These are phyloP conservation scores for Cheilosia grossa DNA, from an alignment of 2,888 invertebrate species.

Conservation along the genomic window DNA sequence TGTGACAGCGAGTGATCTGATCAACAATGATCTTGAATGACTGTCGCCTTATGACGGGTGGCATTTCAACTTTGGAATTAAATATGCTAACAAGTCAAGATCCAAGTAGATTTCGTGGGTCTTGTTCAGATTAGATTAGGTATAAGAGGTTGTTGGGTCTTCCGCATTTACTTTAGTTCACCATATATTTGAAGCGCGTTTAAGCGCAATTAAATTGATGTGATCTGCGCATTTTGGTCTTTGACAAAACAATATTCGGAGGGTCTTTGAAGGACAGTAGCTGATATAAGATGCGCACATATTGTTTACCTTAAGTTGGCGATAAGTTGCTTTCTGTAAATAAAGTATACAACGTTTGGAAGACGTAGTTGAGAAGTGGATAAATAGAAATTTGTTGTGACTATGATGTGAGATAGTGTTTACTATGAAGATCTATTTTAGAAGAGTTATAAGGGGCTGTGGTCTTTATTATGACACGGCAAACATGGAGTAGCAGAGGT, in stretches of 20 bases:
- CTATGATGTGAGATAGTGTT: no score
- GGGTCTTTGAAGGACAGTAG: background rate
- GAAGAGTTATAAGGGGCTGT: no score
- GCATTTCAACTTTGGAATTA: background rate
- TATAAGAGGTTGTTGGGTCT: background rate
- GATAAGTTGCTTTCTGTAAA: background rate
- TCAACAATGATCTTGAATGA: background rate
- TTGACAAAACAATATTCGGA: background rate
- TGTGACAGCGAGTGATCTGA: slow-evolving; percentile 4
- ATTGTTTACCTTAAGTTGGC: background rate
- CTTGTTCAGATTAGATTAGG: slow-evolving; percentile 16
- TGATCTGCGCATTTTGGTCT: background rate
- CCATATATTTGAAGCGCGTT: background rate
- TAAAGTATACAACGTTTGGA: no score
- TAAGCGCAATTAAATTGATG: background rate
- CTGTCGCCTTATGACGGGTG: background rate
- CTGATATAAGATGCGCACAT: background rate
- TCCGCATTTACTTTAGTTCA: background rate
- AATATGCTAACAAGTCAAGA: background rate
- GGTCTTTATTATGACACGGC: no score
- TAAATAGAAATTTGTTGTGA: no score
- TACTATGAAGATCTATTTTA: no score
- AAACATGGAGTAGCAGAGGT: no score
- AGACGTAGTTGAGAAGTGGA: no score
- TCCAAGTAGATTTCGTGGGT: background rate